Conservation (phyloP, 2,888 invertebrate genomes). For the Sialis fuliginosa region DNA sequence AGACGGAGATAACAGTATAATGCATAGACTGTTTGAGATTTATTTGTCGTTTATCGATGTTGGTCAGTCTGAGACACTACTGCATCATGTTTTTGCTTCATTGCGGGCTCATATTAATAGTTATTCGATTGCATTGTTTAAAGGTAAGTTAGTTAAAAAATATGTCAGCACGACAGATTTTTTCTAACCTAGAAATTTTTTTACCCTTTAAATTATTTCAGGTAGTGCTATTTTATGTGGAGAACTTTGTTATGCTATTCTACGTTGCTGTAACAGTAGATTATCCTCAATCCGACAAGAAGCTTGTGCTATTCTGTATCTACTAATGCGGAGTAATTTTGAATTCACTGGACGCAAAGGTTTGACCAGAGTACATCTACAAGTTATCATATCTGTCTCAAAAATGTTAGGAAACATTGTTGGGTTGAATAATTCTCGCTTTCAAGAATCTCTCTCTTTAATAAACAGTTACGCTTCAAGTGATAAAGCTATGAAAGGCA, state of each 20-base stretch:
- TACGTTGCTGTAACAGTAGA: conserved; percentile 74
- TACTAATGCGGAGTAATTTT: conserved; percentile 87
- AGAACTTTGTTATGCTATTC: conserved; percentile 59
- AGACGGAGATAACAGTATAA: conserved; percentile 54
- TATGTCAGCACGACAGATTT: no score
- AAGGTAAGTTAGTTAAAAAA: conserved; percentile 48
- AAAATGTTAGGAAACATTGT: conserved; percentile 81
- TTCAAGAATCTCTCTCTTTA: conserved; percentile 82
- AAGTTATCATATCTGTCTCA: conserved; percentile 91
- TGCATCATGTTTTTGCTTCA: conserved; percentile 83
- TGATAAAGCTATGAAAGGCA: conserved; percentile 88
- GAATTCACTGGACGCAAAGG: conserved; percentile 72
- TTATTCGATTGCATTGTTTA: conserved; percentile 66
- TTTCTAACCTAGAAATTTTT: conserved; percentile 1
- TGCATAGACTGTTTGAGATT: conserved; percentile 68
- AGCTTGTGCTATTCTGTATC: conserved; percentile 78
- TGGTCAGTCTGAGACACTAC: conserved; percentile 78
- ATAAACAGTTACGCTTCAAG: conserved; percentile 87
- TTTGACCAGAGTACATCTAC: conserved; percentile 75
- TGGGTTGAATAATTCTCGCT: conserved; percentile 82
- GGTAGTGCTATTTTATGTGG: conserved; percentile 66
- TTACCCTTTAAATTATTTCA: conserved; percentile 17
- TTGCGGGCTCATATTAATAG: conserved; percentile 83
- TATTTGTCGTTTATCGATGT: conserved; percentile 74
- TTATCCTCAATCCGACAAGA: conserved; percentile 72